These are phyloP conservation scores for Trachythela sp. DNA, from an alignment of 64 coral and sea anemone genomes.

Conservation along the genomic window DNA sequence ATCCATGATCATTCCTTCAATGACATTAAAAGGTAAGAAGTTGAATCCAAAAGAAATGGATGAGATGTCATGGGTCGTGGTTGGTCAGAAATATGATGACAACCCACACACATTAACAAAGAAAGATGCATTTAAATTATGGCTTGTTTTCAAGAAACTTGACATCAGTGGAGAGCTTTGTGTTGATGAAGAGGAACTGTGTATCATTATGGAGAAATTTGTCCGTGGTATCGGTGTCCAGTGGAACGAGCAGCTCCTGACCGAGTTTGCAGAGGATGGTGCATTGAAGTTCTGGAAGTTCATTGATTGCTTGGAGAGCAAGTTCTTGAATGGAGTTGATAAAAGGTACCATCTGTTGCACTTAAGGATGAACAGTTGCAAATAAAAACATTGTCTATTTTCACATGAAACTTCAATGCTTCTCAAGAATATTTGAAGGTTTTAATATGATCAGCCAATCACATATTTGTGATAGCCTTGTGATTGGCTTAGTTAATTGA, in stretches of 20 bases:
- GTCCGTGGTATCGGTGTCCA: constrained; percentile 64
- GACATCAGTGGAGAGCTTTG: constrained; percentile 67
- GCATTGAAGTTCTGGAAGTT: constrained; percentile 83
- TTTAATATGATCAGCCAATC: too few relatives aligned
- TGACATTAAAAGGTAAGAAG: not conserved
- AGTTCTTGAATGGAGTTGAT: constrained; percentile 58
- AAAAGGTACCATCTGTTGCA: constrained; percentile 54
- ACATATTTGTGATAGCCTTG: too few relatives aligned
- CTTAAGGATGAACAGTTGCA: too few relatives aligned
- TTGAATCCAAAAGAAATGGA: constrained; percentile 48
- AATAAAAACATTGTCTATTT: too few relatives aligned
- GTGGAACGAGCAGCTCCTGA: constrained; percentile 60
- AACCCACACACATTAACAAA: constrained; percentile 49
- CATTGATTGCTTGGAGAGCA: constrained; percentile 68
- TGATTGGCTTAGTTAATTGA: not conserved
- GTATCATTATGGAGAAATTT: constrained; percentile 76
- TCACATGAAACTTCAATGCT: too few relatives aligned
- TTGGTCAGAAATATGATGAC: constrained; percentile 65
- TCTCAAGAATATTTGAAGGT: too few relatives aligned
- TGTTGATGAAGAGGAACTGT: constrained; percentile 80
- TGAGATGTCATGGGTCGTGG: constrained; percentile 76
- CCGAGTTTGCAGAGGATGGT: constrained; percentile 52
- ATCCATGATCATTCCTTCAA: not conserved
- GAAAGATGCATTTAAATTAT: constrained; percentile 72
- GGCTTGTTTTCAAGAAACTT: constrained; percentile 79